Conservation (phyloP, 2,797 vertebrate species). For the Nothura maculosa region DNA sequence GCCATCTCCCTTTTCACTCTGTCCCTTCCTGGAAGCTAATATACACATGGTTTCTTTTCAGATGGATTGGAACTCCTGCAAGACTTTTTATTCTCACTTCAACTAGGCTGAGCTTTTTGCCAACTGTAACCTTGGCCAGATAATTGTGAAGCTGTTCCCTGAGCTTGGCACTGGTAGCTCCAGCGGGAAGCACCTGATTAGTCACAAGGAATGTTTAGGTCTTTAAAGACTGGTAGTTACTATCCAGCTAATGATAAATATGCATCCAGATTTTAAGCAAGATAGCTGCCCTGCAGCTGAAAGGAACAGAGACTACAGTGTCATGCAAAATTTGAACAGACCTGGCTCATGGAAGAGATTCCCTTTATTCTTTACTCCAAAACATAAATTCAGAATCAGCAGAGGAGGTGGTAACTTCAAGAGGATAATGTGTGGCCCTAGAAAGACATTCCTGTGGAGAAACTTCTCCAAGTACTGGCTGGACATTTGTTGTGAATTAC, state of each 20-base stretch:
- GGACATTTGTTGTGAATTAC: neutral
- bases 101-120: neutral
- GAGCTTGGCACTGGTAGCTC: neutral
- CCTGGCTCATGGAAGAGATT: neutral
- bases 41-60: neutral
- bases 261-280: neutral
- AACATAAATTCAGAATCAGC: neutral
- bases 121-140: neutral
- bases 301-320: neutral
- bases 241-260: neutral
- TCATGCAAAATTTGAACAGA: neutral
- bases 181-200: neutral
- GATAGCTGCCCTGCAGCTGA: neutral
- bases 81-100: fast-evolving
- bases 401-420: neutral
- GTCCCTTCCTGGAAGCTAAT: neutral
- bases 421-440: fast-evolving
- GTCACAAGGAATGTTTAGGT: neutral
- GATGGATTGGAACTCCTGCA: neutral
- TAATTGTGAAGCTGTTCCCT: neutral
- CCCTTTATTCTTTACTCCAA: neutral
- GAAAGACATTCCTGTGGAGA: neutral
- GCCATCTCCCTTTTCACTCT: neutral
- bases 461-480: neutral
- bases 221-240: neutral